Percentiles rank a stretch among this genome's conserved stretches.
Evolutionary conservation across 2,797 vertebrate genomes (phyloP).

Genomic region (Prionace glauca): DNA sequence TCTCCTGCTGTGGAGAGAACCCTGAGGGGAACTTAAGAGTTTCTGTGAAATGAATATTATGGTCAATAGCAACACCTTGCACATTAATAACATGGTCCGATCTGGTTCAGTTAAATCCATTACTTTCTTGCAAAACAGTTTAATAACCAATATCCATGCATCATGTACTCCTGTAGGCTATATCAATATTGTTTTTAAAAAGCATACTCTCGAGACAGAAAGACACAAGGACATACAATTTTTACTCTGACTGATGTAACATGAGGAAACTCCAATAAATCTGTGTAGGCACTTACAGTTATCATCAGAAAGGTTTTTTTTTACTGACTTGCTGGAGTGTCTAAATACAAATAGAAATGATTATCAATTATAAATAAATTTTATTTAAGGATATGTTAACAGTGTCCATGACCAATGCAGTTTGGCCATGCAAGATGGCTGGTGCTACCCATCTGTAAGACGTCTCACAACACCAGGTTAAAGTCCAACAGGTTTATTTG

Average conservation of each 20-base stretch:
- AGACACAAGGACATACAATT: background rate
- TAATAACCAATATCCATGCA: conserved; percentile 3
- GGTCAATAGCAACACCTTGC: background rate
- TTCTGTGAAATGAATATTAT: conserved; percentile 32
- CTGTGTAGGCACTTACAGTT: too few species aligned
- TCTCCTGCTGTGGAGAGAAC: background rate
- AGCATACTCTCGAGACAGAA: background rate
- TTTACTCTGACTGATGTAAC: background rate
- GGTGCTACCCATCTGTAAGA: too few species aligned
- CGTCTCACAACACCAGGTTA: too few species aligned
- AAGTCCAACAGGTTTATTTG: too few species aligned
- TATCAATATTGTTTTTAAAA: background rate
- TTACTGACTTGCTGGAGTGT: too few species aligned
- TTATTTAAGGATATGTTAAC: background rate
- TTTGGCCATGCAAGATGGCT: too few species aligned
- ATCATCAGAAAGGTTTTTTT: background rate
- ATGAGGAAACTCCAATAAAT: background rate
- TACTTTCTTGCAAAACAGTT: background rate
- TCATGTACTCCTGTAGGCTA: background rate
- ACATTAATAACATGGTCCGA: background rate
- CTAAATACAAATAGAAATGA: background rate
- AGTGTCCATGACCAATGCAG: too few species aligned
- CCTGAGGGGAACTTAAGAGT: background rate
- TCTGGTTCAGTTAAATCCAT: background rate
- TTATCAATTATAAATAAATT: background rate